phyloP scores from a whole-genome alignment of 1,140 invertebrate genomes.

The Scaptomyza pallida region DNA sequence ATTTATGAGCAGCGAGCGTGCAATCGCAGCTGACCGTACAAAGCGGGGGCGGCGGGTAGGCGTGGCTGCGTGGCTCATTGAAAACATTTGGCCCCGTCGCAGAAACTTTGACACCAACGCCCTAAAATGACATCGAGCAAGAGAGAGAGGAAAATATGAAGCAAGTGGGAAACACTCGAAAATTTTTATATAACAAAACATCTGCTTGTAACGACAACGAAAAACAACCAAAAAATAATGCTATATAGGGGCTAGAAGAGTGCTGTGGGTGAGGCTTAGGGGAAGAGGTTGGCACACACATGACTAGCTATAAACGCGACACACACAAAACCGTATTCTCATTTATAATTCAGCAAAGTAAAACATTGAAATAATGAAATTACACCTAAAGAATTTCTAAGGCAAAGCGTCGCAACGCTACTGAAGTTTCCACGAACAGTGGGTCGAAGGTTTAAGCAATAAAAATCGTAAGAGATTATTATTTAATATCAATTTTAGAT shows the following conservation, averaged over 20 bases:
- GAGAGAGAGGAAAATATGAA: conserved; percentile 9
- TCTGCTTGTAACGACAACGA: conserved; percentile 48
- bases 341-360: conserved; percentile 80
- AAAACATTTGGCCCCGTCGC: conserved; percentile 61
- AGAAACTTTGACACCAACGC: conserved; percentile 74
- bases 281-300: conserved; percentile 45
- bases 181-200: conserved; percentile 59
- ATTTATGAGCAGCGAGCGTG: conserved; percentile 55
- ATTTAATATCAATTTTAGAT: too few relatives aligned
- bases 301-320: conserved; percentile 72
- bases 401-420: conserved; percentile 7
- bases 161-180: conserved; percentile 8
- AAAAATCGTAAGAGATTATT: too few relatives aligned
- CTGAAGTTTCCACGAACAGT: not conserved
- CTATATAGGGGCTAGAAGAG: not conserved
- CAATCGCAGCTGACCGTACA: conserved; percentile 38
- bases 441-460: too few relatives aligned
- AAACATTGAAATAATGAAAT: conserved; percentile 82
- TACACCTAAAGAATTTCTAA: conserved; percentile 77
- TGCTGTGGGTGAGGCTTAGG: not conserved
- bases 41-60: conserved; percentile 13
- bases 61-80: conserved; percentile 57
- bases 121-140: conserved; percentile 51
- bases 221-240: not conserved
- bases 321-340: conserved; percentile 36